Conservation (phyloP, 1,140 invertebrate species). For the Parapsyche elsis region DNA sequence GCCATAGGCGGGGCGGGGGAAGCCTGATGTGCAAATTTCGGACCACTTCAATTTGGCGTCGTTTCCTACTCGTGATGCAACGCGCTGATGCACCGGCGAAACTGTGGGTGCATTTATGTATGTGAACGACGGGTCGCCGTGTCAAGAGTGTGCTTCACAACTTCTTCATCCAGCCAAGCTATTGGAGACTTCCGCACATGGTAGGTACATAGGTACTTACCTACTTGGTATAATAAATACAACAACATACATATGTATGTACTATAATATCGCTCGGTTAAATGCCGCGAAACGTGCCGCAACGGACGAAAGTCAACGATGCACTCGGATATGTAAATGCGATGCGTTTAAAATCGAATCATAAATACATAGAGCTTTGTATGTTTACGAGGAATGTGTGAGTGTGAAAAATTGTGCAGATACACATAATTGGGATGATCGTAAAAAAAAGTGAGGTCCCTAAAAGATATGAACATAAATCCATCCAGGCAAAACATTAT, state of each 20-base stretch:
- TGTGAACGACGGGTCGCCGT: slow-evolving; percentile 22
- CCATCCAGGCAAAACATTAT: too few relatives aligned
- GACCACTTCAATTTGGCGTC: not conserved
- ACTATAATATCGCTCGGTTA: slow-evolving; percentile 6
- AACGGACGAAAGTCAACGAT: too few relatives aligned
- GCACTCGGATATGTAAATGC: too few relatives aligned
- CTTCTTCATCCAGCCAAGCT: not conserved
- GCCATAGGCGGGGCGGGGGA: too few relatives aligned
- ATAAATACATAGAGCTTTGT: too few relatives aligned
- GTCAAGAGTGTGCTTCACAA: slow-evolving; percentile 34
- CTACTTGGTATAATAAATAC: too few relatives aligned
- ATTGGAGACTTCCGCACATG: slow-evolving; percentile 26
- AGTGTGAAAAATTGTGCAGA: too few relatives aligned
- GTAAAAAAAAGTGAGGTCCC: too few relatives aligned
- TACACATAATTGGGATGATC: too few relatives aligned
- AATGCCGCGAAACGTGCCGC: not conserved
- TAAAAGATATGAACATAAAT: too few relatives aligned
- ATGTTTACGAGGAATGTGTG: too few relatives aligned
- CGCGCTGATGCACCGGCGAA: not conserved
- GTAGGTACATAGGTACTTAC: not conserved
- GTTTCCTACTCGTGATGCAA: not conserved
- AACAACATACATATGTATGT: not conserved
- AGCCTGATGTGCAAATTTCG: not conserved
- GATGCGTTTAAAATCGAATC: too few relatives aligned
- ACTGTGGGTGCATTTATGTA: not conserved